Evolutionary conservation across 2,797 vertebrate genomes (phyloP).

Genomic region (Oreochromis mossambicus): DNA sequence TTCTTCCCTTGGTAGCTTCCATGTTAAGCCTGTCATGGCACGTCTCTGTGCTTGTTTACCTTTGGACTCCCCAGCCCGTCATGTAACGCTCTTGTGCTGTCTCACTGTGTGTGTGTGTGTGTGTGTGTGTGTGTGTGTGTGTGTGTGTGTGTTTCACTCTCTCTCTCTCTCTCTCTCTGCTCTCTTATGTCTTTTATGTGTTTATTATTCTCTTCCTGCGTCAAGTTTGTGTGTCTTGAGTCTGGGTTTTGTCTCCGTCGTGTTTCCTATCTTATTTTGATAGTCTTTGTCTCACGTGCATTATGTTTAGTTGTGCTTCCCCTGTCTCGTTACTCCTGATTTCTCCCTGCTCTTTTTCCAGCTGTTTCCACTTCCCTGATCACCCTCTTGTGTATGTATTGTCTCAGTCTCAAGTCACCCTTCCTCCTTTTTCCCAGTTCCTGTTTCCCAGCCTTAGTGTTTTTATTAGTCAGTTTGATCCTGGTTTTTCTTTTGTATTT

Average conservation of each 20-base stretch:
- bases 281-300: neutral
- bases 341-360: neutral
- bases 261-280: neutral
- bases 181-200: neutral
- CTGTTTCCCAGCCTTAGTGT: neutral
- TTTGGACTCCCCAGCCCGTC: neutral
- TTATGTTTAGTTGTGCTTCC: neutral
- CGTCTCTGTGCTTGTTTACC: neutral
- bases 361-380: neutral
- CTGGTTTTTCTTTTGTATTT: neutral
- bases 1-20: neutral
- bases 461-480: neutral
- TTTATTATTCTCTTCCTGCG: neutral
- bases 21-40: neutral
- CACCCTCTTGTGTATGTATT: neutral
- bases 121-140: fast-evolving
- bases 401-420: neutral
- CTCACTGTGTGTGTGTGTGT: fast-evolving
- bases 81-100: neutral
- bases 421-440: neutral
- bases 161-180: neutral
- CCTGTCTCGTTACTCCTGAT: neutral
- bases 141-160: neutral
- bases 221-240: neutral
- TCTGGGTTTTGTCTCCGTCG: neutral